Base-by-base conservation (phyloP, 2,113 vertebrate species). In the Scortum barcoo region DNA sequence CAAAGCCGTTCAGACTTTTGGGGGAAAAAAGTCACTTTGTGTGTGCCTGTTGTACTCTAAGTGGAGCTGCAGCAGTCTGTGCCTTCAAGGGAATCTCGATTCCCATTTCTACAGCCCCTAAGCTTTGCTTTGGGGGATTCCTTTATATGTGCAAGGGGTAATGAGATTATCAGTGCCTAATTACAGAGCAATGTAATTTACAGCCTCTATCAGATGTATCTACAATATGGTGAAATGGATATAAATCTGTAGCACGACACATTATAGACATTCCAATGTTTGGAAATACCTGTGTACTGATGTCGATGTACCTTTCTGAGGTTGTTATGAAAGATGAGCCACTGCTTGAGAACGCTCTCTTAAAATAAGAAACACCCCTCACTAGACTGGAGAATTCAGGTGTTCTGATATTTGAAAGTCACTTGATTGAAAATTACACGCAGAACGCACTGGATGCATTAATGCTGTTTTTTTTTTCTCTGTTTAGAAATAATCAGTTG, bases 211-310 rank as follows among this genome's bases (percentile, higher is more conserved):
- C 30, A 57, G 48, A 46, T 60, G 22, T 67, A 72, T 71, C 30
- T 54, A 73, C 65, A 58, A 3, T 53, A 57, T 46, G 54, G n/a
- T 51, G 76, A 83, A 61, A 50, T 51, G 14, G 22, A 68, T 30
- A 72, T 24, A n/a, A 70, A 56, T 36, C 2, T 83, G 67, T 83
- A 79, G 81, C 81, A 66, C 60, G 70, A 67, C 58, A 62, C 54
- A 72, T 76, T 72, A 51, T 65, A 89, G 57, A 93, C 90, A 93
- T 93, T 93, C 89, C 91, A 78, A 16, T 60, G 42, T 84, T 53
- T 83, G 48, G 57, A 67, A 76, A 57, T 58, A 53, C 79, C 5
- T 69, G 53, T 50, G 58, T 82, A 71, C 36, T 48, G 6, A 48
- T 28, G 26, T 63, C 72, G 61, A 76, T 40, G 33, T 46, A 66